phyloP scores from a whole-genome alignment of 1,140 invertebrate genomes.

The Lepidurus couesii region DNA sequence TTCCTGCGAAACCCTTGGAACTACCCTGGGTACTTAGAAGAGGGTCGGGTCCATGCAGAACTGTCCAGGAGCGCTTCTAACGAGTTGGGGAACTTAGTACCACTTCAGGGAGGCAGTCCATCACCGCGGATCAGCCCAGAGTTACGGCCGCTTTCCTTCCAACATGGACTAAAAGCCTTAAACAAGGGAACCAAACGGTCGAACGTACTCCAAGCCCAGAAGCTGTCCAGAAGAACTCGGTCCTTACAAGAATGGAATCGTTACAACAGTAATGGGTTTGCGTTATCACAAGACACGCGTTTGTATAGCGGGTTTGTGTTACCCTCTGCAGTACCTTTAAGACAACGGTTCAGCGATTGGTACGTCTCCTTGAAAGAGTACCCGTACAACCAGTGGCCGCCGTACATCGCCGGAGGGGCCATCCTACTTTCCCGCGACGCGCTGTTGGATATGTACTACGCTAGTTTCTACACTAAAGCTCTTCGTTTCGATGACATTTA shows the following conservation, averaged over 20 bases:
- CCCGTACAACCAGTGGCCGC: slow-evolving; percentile 77
- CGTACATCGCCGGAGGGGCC: slow-evolving; percentile 82
- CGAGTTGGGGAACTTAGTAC: neutral
- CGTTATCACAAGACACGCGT: neutral
- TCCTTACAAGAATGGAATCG: neutral
- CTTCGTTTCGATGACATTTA: slow-evolving; percentile 86
- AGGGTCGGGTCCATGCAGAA: too few relatives aligned
- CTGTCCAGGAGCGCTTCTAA: neutral
- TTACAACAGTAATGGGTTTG: neutral
- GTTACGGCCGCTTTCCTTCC: too few relatives aligned
- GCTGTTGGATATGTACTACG: slow-evolving; percentile 65
- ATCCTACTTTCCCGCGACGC: slow-evolving; percentile 70
- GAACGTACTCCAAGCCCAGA: too few relatives aligned
- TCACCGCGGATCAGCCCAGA: too few relatives aligned
- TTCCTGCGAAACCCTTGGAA: slow-evolving; percentile 64
- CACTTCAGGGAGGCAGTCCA: neutral
- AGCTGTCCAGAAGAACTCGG: neutral
- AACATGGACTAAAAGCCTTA: too few relatives aligned
- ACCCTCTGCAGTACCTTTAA: slow-evolving; percentile 59
- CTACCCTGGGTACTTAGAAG: slow-evolving; percentile 53
- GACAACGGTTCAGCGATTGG: slow-evolving; percentile 80
- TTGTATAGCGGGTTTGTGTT: slow-evolving; percentile 63
- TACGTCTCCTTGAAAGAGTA: slow-evolving; percentile 78
- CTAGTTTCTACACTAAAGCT: slow-evolving; percentile 70
- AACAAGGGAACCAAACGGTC: too few relatives aligned